Evolutionary conservation across 92 coral and sea anemone species (phyloP).

Genomic region (Porites lobata): DNA sequence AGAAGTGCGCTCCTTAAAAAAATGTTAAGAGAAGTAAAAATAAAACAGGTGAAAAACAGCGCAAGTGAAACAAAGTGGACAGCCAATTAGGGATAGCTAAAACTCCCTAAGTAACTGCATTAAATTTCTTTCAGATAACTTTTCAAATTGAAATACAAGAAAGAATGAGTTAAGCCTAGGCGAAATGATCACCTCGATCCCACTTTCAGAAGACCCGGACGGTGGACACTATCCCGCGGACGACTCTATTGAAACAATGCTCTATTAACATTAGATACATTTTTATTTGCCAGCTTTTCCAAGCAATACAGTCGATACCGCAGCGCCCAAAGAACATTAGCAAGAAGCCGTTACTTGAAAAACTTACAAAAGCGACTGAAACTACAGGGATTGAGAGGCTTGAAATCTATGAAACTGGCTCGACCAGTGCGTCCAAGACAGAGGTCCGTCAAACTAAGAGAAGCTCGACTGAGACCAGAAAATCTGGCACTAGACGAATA

Average conservation of each 20-base stretch:
- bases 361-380: conserved; percentile 28
- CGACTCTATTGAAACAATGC: no score
- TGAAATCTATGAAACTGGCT: conserved; percentile 5
- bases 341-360: conserved; percentile 22
- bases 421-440: conserved; percentile 45
- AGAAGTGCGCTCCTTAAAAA: no score
- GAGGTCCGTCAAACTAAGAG: conserved; percentile 23
- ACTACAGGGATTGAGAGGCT: conserved; percentile 6
- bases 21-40: no score
- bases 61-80: no score
- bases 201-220: no score
- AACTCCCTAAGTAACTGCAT: no score
- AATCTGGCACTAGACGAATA: conserved; percentile 34
- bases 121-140: no score
- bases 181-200: no score
- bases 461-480: conserved; percentile 10
- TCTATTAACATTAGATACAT: background rate
- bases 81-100: no score
- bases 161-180: no score
- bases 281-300: conserved; percentile 30
- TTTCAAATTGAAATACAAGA: no score
- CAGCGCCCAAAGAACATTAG: conserved; percentile 36
- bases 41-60: no score
- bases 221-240: background rate
- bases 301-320: conserved; percentile 45